Conservation (phyloP, 1,140 invertebrate genomes). For the Ptiloglossa arizonensis region DNA sequence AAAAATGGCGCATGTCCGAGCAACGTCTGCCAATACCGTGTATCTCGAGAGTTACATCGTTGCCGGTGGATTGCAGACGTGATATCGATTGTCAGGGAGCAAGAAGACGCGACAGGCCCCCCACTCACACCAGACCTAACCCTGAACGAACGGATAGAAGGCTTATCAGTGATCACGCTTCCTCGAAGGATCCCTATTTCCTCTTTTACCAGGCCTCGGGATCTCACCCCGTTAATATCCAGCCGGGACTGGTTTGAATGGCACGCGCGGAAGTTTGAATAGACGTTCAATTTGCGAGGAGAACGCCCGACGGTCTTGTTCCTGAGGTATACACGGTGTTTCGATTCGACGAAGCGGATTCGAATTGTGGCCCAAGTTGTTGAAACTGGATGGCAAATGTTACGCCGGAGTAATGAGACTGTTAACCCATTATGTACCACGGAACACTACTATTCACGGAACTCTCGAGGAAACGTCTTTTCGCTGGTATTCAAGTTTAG, state of each 20-base stretch:
- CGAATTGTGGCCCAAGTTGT: background rate
- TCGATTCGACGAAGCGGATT: background rate
- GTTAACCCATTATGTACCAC: too few relatives aligned
- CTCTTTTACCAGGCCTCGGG: slow-evolving; percentile 6
- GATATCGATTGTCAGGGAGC: slow-evolving; percentile 47
- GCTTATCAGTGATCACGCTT: slow-evolving; percentile 27
- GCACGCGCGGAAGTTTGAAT: background rate
- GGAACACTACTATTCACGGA: too few relatives aligned
- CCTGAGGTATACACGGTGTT: background rate
- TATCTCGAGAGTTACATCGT: slow-evolving; percentile 58
- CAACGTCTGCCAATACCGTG: slow-evolving; percentile 57
- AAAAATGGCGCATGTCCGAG: slow-evolving; percentile 55
- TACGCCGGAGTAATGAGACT: too few relatives aligned
- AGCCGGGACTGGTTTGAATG: background rate
- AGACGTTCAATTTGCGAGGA: background rate
- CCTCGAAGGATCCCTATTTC: background rate
- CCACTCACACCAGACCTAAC: too few relatives aligned
- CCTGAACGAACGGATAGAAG: slow-evolving; percentile 14
- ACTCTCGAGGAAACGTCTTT: too few relatives aligned
- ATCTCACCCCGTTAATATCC: slow-evolving; percentile 34
- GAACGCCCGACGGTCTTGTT: background rate
- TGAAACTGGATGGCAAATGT: too few relatives aligned
- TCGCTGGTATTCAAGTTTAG: too few relatives aligned
- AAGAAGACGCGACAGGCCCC: slow-evolving; percentile 44
- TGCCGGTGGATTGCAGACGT: slow-evolving; percentile 57